A percentile compares a stretch with the other conserved stretches of the same genome.
Conservation (phyloP, 2,113 vertebrate genomes). For the Speoplatyrhinus poulsoni region DNA sequence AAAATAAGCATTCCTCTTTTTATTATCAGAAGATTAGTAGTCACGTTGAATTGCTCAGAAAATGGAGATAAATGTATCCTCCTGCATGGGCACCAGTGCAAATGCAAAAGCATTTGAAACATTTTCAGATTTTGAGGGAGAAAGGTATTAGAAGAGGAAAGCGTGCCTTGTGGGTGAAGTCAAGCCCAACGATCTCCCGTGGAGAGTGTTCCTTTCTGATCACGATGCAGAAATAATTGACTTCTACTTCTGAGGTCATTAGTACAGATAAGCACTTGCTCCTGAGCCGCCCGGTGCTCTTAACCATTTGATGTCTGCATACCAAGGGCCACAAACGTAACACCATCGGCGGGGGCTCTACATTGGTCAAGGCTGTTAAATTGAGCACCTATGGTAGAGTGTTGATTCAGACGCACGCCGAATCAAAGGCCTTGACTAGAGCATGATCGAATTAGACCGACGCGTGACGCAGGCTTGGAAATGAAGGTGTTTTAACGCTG, state of each 20-base stretch:
- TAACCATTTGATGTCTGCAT: conserved; percentile 73
- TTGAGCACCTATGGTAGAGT: background rate
- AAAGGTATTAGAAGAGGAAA: too few relatives aligned
- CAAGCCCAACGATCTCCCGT: conserved; percentile 57
- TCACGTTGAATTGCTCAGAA: background rate
- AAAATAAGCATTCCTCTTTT: too few relatives aligned
- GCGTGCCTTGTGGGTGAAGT: conserved; percentile 56
- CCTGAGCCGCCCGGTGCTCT: conserved; percentile 57
- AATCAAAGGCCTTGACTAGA: background rate
- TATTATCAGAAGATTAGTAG: background rate
- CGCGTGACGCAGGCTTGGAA: background rate
- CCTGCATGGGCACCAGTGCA: background rate
- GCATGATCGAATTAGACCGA: conserved; percentile 2
- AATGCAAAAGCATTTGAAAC: too few relatives aligned
- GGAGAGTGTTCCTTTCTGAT: conserved; percentile 70
- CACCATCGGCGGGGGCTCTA: conserved; percentile 15
- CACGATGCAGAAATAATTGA: conserved; percentile 80
- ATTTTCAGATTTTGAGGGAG: too few relatives aligned
- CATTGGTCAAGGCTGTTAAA: background rate
- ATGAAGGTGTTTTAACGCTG: background rate
- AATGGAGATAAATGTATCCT: background rate
- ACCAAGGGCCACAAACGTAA: conserved; percentile 22
- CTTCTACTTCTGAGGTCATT: conserved; percentile 76
- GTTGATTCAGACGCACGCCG: background rate
- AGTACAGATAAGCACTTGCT: conserved; percentile 69